Evolutionary conservation across 2,113 vertebrate genomes (phyloP), one percentile per base, ranked within the genome.

Genomic region (Mirounga angustirostris): DNA sequence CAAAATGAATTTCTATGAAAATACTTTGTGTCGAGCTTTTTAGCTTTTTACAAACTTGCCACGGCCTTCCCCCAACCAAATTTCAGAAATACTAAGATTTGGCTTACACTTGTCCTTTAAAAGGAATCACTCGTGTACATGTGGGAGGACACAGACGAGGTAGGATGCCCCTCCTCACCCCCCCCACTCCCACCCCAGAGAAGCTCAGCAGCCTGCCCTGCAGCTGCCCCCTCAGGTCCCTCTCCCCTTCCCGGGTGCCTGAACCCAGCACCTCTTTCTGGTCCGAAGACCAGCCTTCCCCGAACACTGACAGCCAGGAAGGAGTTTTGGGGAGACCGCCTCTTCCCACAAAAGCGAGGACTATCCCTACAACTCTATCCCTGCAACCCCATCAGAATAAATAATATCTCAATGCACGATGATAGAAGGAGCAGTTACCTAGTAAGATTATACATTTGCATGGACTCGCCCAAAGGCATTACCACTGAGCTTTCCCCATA

Each of bases 151-250:
- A 18, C 2, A 8, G 18, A 28, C 15, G 1, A 1, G 16, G 12
- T 4, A 40, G n/a, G 9, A 1, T 18, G n/a, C 69, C 21, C 7
- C 65, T 7, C n/a, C 18, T 0, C 52, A 0, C 14, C 2, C 5
- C 5, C 28, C 14, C 63, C 13, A 40, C 40, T 40, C 71, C 36
- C 3, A 12, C 36, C 71, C 10, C 36, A 7, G 40, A 7, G 12
- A 74, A 26, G 19, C 71, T 22, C 22, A 26, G n/a, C 71, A 71
- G n/a, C 69, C 36, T 36, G 36, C 36, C 36, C 36, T 36, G 36
- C 36, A 36, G 36, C 36, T 36, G 36, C 21, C 11, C 11, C 6
- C n/a, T 36, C 40, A 43, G 36, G 71, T 24, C 4, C 19, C 36
- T 12, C 36, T 40, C 71, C 12, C 40, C 71, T 43, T 14, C 40